Evolutionary conservation across 2,113 vertebrate genomes (phyloP), one percentile per base, ranked within the genome.

Genomic region (Leucopternis melanops): DNA sequence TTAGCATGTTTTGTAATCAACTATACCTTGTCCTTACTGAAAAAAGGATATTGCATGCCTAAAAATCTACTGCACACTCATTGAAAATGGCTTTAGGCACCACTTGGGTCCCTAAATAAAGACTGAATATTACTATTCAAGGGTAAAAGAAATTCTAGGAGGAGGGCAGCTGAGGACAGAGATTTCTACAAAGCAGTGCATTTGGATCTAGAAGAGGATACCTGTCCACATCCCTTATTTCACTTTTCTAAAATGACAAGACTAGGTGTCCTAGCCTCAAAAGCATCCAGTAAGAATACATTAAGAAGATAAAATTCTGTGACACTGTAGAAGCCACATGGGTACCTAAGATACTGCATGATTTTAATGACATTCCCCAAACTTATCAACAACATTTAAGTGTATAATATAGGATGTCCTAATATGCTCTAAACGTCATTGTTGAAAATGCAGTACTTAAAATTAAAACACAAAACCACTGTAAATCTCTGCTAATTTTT

Each of bases 1-100:
- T 21, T 4, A 1, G 0, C 0, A 0, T 26, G 14, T 36, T 81
- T 36, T 45, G 31, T 34, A 14, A 59, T 1, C 16, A 13, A 18
- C 61, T 61, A 3, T 7, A 63, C 38, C 62, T 65, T 11, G 31
- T 32, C 66, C 77, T 58, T 31, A 22, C 42, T 45, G 20, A 44
- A 75, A 66, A 83, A 78, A 58, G 27, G 52, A 71, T 36, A 31
- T 19, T 4, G 21, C 22, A 2, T 5, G 31, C 59, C 86, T 75
- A 25, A 45, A 79, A 65, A 17, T n/a, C 42, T 9, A 63, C 61
- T 61, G 58, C 36, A 26, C 10, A 0, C 17, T 55, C 61, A 71
- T 8, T 63, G 70, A 54, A 80, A 93, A 50, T 2, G 20, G 65
- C 32, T 90, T 72, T 11, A 87, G 74, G 49, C n/a, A n/a, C n/a